Percentiles rank a stretch among this genome's conserved stretches.
Evolutionary conservation across 1,140 invertebrate genomes (phyloP).

Genomic region (Bombus impatiens): DNA sequence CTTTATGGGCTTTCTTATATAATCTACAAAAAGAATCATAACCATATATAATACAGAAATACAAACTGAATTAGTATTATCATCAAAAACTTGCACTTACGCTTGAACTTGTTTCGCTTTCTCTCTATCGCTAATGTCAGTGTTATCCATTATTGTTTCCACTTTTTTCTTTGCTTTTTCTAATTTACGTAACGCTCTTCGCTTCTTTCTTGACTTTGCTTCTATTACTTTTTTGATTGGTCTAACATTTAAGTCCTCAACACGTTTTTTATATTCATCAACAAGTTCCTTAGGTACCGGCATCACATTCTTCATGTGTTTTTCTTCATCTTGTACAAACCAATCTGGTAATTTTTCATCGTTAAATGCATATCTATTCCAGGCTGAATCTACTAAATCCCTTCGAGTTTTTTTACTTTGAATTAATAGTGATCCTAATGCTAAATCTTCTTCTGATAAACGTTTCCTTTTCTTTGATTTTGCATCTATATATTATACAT

Average conservation of each 20-base stretch:
- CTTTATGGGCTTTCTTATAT: constrained; percentile 94
- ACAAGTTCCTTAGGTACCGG: constrained; percentile 91
- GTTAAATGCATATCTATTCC: constrained; percentile 95
- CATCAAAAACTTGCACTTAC: constrained; percentile 82
- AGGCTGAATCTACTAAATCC: constrained; percentile 93
- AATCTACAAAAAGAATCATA: constrained; percentile 84
- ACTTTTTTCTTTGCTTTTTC: constrained; percentile 98
- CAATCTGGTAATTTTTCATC: constrained; percentile 97
- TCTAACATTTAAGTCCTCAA: constrained; percentile 95
- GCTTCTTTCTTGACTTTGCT: constrained; percentile 98
- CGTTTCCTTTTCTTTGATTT: constrained; percentile 86
- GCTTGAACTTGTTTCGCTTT: constrained; percentile 95
- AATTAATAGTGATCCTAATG: constrained; percentile 92
- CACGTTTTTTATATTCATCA: constrained; percentile 88
- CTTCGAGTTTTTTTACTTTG: constrained; percentile 93
- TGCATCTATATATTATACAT: constrained; percentile 68
- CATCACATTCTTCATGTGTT: constrained; percentile 91
- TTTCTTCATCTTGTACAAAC: constrained; percentile 97
- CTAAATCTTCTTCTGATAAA: constrained; percentile 93
- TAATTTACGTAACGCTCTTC: constrained; percentile 91
- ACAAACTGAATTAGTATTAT: background rate
- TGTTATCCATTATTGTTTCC: constrained; percentile 94
- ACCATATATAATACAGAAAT: background rate
- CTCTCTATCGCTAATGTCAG: constrained; percentile 94
- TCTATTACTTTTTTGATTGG: constrained; percentile 99